phyloP scores from a whole-genome alignment of 2,888 invertebrate species.

The Drosophila eohydei region DNA sequence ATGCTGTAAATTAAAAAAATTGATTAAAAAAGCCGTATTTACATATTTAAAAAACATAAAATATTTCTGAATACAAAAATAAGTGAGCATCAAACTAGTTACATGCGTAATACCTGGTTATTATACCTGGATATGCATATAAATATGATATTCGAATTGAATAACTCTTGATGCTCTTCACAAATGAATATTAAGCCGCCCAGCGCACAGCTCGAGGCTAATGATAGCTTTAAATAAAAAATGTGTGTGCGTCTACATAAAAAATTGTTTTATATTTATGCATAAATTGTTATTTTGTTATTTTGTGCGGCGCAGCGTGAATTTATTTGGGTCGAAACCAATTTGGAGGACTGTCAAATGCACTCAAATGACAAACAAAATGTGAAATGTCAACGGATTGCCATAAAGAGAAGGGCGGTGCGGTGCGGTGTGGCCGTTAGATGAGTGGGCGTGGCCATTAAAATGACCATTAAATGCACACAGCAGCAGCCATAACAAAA shows the following conservation, averaged over 20 bases:
- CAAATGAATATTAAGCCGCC: slow-evolving; percentile 1
- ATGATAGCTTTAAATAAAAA: slow-evolving; percentile 6
- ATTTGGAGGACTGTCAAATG: slow-evolving; percentile 62
- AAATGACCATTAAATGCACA: slow-evolving; percentile 56
- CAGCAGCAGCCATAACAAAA: slow-evolving; percentile 23
- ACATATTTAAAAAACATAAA: neutral
- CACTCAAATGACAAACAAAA: slow-evolving; percentile 54
- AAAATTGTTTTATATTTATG: slow-evolving; percentile 18
- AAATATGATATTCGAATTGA: neutral
- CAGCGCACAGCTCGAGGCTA: slow-evolving; percentile 6
- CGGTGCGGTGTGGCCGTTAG: slow-evolving; percentile 1
- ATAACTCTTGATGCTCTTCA: neutral
- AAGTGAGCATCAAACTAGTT: neutral
- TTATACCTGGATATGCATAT: neutral
- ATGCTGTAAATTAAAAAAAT: neutral
- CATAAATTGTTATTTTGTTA: slow-evolving; percentile 42
- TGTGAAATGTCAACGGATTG: slow-evolving; percentile 51
- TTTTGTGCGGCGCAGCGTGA: slow-evolving; percentile 43
- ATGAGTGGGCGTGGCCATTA: slow-evolving; percentile 40
- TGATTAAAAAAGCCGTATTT: neutral
- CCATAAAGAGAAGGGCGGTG: neutral
- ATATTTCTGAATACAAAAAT: neutral
- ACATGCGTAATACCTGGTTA: neutral
- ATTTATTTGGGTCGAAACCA: slow-evolving; percentile 49
- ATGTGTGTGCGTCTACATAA: neutral